Base-by-base conservation (phyloP, 2,888 invertebrate species). In the Drosophila villosipedis region DNA sequence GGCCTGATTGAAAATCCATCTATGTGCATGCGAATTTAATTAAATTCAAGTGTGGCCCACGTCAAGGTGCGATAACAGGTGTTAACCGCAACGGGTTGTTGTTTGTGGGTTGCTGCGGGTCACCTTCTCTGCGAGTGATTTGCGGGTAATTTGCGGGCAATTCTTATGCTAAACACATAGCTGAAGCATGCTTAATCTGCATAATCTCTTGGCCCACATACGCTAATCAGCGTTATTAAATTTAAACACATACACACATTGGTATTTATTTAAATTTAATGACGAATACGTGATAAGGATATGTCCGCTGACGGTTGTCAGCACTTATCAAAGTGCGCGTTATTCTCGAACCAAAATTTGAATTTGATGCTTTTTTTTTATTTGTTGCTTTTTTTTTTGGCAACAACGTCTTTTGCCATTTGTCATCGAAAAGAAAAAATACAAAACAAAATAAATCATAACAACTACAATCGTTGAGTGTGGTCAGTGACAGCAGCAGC, bases 1-100 rank as follows among this genome's bases (percentile, higher is more conserved):
- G 37, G 80, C 41, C 58, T 78, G 86, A 85, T 85, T 85, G 84
- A 78, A 85, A 89, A 89, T 74, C 82, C 89, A 85, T 85, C 80
- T 78, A 41, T 28, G 39, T 39, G 73, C 81, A 83, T 80, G 71
- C 52, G 61, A 76, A 79, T 85, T 83, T 81, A 85, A 84, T 88
- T 85, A 79, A 85, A 85, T 50, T 67, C 61, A 67, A 66, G 47
- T 72, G n/a, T 47, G 54, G 63, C 57, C 65, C 65, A 76, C 43
- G 53, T 49, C 71, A 67, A 67, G 60, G 67, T 49, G 58, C 55
- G 67, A 61, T 67, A 67, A 53, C 43, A 53, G 47, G 57, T 66
- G 43, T 52, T 43, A 41, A 47, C 19, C 22, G 5, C 33, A 54
- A 33, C 12, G 30, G 25, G 53, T 14, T 22, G 49, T 31, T 31